Evolutionary conservation across 1,140 invertebrate species (phyloP).

Genomic region (Bombus picipes): DNA sequence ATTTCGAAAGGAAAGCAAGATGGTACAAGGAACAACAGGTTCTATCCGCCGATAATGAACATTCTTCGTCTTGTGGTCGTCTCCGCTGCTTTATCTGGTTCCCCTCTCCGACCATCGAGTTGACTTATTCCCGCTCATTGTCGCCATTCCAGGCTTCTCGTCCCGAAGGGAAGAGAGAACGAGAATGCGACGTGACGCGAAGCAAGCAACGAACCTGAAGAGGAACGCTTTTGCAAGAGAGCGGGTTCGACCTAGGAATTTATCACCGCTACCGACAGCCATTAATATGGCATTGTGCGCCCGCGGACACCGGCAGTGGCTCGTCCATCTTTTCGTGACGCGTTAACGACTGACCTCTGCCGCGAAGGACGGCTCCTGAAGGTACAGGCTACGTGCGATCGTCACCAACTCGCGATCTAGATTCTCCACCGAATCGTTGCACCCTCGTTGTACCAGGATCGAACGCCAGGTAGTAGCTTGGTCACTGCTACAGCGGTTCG

Average conservation of each 20-base stretch:
- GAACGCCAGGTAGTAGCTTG: neutral
- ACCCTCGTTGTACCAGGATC: neutral
- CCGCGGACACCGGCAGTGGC: conserved; percentile 68
- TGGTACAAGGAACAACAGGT: neutral
- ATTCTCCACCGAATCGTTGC: conserved; percentile 24
- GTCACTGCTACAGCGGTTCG: too few species aligned
- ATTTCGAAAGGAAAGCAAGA: neutral
- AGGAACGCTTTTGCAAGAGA: conserved; percentile 51
- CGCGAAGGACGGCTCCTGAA: conserved; percentile 54
- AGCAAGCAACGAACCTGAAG: conserved; percentile 6
- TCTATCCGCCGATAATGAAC: conserved; percentile 39
- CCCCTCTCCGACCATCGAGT: conserved; percentile 64
- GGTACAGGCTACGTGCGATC: conserved; percentile 9
- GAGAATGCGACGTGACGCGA: conserved; percentile 26
- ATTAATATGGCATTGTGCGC: conserved; percentile 77
- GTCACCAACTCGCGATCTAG: conserved; percentile 52
- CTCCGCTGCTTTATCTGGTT: conserved; percentile 15
- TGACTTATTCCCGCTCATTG: conserved; percentile 76
- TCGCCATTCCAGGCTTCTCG: conserved; percentile 69
- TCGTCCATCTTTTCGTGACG: conserved; percentile 73
- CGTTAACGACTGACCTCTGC: conserved; percentile 72
- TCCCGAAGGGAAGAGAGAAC: conserved; percentile 47
- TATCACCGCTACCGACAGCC: conserved; percentile 79
- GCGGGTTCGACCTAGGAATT: conserved; percentile 72
- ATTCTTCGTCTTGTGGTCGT: conserved; percentile 23